Percentiles rank a stretch among this genome's conserved stretches.
These are phyloP conservation scores for Theretra japonica DNA, from an alignment of 2,888 invertebrate species.

Conservation along the genomic window DNA sequence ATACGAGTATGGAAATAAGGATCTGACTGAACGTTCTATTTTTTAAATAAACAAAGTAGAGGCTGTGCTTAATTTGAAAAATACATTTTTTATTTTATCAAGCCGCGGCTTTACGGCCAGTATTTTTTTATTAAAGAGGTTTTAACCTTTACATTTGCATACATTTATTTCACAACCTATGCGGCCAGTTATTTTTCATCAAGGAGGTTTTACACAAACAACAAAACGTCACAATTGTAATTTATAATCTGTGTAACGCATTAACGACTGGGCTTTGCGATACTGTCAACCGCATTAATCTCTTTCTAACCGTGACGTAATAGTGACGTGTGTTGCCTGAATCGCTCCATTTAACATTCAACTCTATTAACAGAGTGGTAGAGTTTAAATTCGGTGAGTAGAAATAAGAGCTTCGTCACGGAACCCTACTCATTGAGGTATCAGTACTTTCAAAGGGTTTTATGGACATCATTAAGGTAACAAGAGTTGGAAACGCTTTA, in stretches of 20 bases:
- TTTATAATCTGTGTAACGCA: conserved; percentile 1
- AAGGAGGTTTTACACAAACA: not conserved
- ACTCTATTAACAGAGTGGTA: not conserved
- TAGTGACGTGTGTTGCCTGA: not conserved
- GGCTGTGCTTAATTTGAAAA: not conserved
- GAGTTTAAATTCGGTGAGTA: not conserved
- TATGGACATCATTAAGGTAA: conserved; percentile 11
- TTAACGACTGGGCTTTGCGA: not conserved
- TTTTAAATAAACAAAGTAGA: not conserved
- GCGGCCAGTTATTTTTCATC: not conserved
- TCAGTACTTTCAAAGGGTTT: conserved; percentile 5
- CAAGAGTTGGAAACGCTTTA: not conserved
- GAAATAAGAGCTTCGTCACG: conserved; percentile 1
- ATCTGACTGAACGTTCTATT: not conserved
- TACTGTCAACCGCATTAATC: conserved; percentile 7
- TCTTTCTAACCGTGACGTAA: not conserved
- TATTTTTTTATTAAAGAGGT: not conserved
- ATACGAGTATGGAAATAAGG: no score
- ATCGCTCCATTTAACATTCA: not conserved
- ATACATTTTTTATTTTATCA: no score
- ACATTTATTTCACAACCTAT: no score
- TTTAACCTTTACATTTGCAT: no score
- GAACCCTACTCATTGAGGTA: conserved; percentile 9
- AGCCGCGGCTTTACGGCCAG: not conserved
- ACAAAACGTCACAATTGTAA: not conserved